Evolutionary conservation across 2,888 invertebrate genomes (phyloP).

Genomic region (Timandra comae): DNA sequence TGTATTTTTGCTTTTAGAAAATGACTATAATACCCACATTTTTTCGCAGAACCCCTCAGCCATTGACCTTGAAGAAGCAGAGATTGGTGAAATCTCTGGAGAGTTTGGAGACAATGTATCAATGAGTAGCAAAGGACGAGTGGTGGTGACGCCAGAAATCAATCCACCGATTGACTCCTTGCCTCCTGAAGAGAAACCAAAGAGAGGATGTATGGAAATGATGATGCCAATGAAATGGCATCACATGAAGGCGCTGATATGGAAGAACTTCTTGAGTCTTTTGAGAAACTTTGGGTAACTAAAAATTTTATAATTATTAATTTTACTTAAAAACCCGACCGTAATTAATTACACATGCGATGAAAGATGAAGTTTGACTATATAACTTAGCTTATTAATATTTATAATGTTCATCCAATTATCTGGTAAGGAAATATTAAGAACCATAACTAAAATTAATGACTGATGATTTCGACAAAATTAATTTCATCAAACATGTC

Average conservation of each 20-base stretch:
- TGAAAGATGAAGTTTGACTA: too few relatives aligned
- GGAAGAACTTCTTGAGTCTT: slow-evolving; percentile 93
- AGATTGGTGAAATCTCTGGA: slow-evolving; percentile 87
- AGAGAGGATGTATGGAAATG: slow-evolving; percentile 71
- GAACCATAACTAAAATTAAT: too few relatives aligned
- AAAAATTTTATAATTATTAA: too few relatives aligned
- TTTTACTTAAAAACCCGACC: too few relatives aligned
- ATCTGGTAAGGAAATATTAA: too few relatives aligned
- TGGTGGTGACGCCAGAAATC: slow-evolving; percentile 78
- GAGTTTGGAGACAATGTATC: slow-evolving; percentile 92
- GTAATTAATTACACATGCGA: too few relatives aligned
- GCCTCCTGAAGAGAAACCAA: slow-evolving; percentile 82
- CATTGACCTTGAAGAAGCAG: slow-evolving; percentile 81
- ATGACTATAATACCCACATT: too few relatives aligned
- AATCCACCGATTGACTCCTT: slow-evolving; percentile 73
- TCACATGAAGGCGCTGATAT: slow-evolving; percentile 88
- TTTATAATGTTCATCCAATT: too few relatives aligned
- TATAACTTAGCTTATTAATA: too few relatives aligned
- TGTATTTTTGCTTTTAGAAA: too few relatives aligned
- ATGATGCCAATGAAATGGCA: slow-evolving; percentile 80
- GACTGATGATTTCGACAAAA: too few relatives aligned
- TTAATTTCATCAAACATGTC: too few relatives aligned
- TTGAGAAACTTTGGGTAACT: slow-evolving; percentile 89
- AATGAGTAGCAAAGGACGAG: slow-evolving; percentile 82
- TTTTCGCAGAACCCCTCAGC: slow-evolving; percentile 78